A percentile compares a stretch with the other conserved stretches of the same genome.
Evolutionary conservation across 2,888 invertebrate genomes (phyloP).

Genomic region (Cosmorhoe ocellata): DNA sequence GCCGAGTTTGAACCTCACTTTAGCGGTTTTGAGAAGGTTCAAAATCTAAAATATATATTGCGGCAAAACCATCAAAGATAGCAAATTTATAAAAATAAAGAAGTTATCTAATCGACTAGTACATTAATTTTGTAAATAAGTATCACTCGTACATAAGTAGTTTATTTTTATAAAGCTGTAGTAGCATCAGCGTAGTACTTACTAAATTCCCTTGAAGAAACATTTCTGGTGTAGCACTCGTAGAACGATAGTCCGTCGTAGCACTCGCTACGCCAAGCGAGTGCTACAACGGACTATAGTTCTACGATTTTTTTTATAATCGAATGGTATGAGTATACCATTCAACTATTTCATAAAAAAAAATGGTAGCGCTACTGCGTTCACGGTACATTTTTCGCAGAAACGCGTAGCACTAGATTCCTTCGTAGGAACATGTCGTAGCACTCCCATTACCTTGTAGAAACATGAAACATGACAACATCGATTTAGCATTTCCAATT

Average conservation of each 20-base stretch:
- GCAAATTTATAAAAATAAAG: neutral
- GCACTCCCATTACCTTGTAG: neutral
- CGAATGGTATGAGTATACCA: too few species aligned
- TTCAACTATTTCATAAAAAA: too few species aligned
- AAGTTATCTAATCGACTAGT: too few species aligned
- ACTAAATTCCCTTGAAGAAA: neutral
- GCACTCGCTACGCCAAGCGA: too few species aligned
- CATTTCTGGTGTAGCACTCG: neutral
- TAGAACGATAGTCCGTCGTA: neutral
- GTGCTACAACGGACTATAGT: too few species aligned
- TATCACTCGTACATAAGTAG: too few species aligned
- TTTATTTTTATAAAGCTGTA: too few species aligned
- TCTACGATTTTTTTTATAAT: too few species aligned
- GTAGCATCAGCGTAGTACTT: too few species aligned
- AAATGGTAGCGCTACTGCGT: neutral
- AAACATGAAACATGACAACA: slow-evolving; percentile 29
- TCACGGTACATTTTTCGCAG: too few species aligned
- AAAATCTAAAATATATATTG: slow-evolving; percentile 49
- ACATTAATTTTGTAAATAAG: too few species aligned
- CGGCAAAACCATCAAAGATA: slow-evolving; percentile 1
- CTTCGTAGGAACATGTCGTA: neutral
- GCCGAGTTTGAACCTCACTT: slow-evolving; percentile 66
- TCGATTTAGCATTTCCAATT: slow-evolving; percentile 41
- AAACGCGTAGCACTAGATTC: neutral
- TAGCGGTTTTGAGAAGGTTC: slow-evolving; percentile 47